phyloP scores from a whole-genome alignment of 2,113 vertebrate genomes.

The Herpailurus yagouaroundi region DNA sequence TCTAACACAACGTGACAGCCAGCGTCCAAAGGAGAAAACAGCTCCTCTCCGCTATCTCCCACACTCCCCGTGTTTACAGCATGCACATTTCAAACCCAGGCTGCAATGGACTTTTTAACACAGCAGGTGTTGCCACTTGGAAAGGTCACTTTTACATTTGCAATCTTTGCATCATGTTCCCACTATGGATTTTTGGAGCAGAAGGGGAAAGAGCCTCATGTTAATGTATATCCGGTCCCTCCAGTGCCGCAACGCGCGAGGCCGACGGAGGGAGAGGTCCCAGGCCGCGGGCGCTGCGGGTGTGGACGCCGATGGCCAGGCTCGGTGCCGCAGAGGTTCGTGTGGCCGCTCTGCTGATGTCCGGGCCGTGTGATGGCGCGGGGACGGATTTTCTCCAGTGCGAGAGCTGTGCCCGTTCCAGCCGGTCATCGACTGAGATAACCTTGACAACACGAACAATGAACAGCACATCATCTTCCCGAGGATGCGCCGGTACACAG shows the following conservation, averaged over 20 bases:
- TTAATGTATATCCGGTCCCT: background rate
- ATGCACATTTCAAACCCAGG: background rate
- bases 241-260: accelerated
- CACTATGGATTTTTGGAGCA: background rate
- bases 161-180: background rate
- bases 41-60: background rate
- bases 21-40: background rate
- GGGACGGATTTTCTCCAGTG: background rate
- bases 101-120: constrained; percentile 32
- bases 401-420: constrained; percentile 45
- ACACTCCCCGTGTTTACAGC: background rate
- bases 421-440: constrained; percentile 71
- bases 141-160: constrained; percentile 47
- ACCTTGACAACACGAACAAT: constrained; percentile 84
- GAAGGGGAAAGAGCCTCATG: background rate
- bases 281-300: accelerated
- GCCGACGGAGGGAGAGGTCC: background rate
- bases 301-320: background rate
- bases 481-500: constrained; percentile 70
- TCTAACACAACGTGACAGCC: constrained; percentile 62
- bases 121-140: background rate
- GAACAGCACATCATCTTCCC: constrained; percentile 80
- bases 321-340: background rate
- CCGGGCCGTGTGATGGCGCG: background rate
- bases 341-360: background rate